Conservation (phyloP, 2,888 invertebrate genomes). For the Perizoma affinitatum region DNA sequence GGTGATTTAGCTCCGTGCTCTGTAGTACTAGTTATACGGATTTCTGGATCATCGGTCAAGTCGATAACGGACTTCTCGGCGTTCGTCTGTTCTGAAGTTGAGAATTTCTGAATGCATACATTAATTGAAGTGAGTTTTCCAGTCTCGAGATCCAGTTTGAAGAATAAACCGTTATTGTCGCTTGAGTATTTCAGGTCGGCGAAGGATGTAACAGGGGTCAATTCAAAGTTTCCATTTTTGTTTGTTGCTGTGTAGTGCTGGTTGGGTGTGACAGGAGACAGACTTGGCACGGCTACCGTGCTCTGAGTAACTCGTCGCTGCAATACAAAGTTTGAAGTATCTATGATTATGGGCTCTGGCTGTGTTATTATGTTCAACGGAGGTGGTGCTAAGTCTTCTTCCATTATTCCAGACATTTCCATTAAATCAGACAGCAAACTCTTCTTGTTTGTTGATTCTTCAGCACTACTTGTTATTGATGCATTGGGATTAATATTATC, state of each 20-base stretch:
- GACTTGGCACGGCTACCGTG: background rate
- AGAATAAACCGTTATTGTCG: conserved; percentile 59
- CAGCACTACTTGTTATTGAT: background rate
- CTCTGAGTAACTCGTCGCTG: conserved; percentile 8
- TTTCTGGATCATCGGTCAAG: conserved; percentile 60
- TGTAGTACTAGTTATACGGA: conserved; percentile 23
- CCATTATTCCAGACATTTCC: conserved; percentile 77
- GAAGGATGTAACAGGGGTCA: conserved; percentile 58
- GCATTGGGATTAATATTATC: conserved; percentile 1
- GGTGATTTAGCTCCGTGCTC: conserved; percentile 1
- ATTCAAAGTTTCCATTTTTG: conserved; percentile 29
- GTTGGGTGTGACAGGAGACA: conserved; percentile 6
- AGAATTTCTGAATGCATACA: conserved; percentile 59
- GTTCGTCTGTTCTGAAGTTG: conserved; percentile 9
- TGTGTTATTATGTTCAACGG: conserved; percentile 14
- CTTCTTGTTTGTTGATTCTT: conserved; percentile 47
- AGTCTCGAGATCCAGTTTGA: conserved; percentile 61
- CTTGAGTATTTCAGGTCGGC: conserved; percentile 63
- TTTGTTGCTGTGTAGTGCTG: conserved; percentile 16
- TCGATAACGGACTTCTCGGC: conserved; percentile 53
- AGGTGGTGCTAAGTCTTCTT: conserved; percentile 55
- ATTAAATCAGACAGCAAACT: conserved; percentile 74
- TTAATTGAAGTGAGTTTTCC: conserved; percentile 61
- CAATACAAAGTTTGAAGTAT: conserved; percentile 17
- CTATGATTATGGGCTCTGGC: conserved; percentile 20